Conservation (phyloP, 2,888 invertebrate genomes). For the Volucella zonaria region DNA sequence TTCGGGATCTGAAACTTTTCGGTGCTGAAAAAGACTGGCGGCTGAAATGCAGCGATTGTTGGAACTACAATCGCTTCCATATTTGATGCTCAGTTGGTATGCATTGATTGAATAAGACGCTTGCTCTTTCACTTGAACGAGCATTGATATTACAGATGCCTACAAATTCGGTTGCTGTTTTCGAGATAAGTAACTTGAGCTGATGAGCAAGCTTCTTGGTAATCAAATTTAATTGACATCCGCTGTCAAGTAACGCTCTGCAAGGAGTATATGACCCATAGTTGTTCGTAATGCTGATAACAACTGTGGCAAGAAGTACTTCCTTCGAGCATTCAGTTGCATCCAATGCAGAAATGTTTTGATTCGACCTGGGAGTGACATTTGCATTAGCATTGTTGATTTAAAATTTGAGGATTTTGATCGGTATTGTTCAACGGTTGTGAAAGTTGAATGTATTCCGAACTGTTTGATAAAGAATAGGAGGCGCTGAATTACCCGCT, state of each 20-base stretch:
- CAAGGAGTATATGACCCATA: neutral
- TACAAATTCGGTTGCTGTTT: too few species aligned
- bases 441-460: neutral
- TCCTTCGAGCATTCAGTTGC: neutral
- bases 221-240: neutral
- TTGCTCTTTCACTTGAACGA: neutral
- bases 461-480: neutral
- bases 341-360: neutral
- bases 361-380: neutral
- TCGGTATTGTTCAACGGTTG: too few species aligned
- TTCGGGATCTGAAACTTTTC: neutral
- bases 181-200: too few species aligned
- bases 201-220: too few species aligned
- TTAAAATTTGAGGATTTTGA: too few species aligned
- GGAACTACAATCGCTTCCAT: slow-evolving; percentile 11
- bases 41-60: neutral
- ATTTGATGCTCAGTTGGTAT: neutral
- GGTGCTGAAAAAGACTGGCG: neutral
- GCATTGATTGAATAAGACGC: neutral
- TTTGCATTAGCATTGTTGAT: neutral
- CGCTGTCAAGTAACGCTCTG: slow-evolving; percentile 3
- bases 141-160: neutral
- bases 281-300: neutral
- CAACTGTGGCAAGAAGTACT: neutral
- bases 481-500: neutral